Conservation (phyloP, 2,888 invertebrate genomes). For the Aradus depressus region DNA sequence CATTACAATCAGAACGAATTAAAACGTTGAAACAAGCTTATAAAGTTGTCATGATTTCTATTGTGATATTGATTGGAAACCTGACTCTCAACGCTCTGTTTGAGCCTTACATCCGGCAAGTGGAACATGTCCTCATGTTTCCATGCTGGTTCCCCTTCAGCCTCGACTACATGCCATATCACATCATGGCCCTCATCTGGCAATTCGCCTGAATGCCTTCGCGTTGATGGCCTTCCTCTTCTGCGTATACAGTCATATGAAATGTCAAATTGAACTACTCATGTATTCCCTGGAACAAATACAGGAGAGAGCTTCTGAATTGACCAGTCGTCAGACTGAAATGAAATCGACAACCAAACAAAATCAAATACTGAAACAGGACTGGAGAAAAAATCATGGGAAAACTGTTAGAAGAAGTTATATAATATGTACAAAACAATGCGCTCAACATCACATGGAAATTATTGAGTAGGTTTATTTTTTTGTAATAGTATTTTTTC, state of each 20-base stretch:
- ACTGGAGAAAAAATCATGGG: background rate
- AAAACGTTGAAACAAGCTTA: no score
- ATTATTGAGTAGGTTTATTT: constrained; percentile 13
- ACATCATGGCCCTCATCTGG: background rate
- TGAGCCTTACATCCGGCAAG: background rate
- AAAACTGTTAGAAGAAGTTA: background rate
- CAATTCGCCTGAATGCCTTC: background rate
- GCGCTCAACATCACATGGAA: background rate
- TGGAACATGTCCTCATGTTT: background rate
- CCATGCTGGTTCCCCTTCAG: constrained; percentile 9
- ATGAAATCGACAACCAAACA: no score
- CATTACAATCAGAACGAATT: no score
- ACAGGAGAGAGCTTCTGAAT: background rate
- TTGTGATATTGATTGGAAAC: no score
- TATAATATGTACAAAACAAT: background rate
- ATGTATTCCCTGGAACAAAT: background rate
- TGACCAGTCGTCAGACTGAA: background rate
- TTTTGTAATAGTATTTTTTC: no score
- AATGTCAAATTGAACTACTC: background rate
- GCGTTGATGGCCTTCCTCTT: background rate
- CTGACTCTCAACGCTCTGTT: background rate
- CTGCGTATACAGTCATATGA: background rate
- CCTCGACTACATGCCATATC: background rate
- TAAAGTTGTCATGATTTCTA: no score
- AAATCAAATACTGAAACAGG: no score